Evolutionary conservation across 1,140 invertebrate species (phyloP).

Genomic region (Oryctes rhinoceros): DNA sequence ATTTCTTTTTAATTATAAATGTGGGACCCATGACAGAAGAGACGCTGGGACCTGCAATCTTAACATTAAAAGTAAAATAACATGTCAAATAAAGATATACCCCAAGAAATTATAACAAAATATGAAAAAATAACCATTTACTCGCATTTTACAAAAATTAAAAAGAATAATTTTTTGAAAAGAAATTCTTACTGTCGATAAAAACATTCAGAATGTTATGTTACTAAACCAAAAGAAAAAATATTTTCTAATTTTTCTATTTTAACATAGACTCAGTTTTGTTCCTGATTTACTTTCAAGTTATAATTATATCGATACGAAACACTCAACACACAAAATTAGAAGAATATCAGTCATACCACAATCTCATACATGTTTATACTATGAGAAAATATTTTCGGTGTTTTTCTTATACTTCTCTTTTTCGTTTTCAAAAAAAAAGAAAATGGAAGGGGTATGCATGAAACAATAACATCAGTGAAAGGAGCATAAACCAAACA

Average conservation of each 20-base stretch:
- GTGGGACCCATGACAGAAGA: constrained; percentile 36
- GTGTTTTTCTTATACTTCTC: constrained; percentile 61
- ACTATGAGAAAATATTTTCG: constrained; percentile 25
- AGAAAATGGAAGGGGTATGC: constrained; percentile 59
- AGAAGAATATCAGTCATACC: constrained; percentile 28
- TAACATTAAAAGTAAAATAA: constrained; percentile 34
- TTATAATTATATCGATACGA: constrained; percentile 39
- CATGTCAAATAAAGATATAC: constrained; percentile 29
- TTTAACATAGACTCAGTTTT: background rate
- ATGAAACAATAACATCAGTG: constrained; percentile 38
- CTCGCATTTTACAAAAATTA: constrained; percentile 26
- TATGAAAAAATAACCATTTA: background rate
- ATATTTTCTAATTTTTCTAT: background rate
- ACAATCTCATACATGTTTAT: constrained; percentile 25
- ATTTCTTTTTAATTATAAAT: constrained; percentile 32
- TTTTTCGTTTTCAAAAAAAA: constrained; percentile 63
- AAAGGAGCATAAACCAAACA: constrained; percentile 34
- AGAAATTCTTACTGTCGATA: background rate
- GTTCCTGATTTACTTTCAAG: background rate
- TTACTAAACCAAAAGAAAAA: constrained; percentile 5
- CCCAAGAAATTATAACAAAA: constrained; percentile 14
- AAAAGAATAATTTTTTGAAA: background rate
- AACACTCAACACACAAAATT: constrained; percentile 25
- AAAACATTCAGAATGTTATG: constrained; percentile 4
- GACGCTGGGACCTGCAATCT: constrained; percentile 34